Conservation (phyloP, 1,140 invertebrate genomes). For the Trichogramma pretiosum region DNA sequence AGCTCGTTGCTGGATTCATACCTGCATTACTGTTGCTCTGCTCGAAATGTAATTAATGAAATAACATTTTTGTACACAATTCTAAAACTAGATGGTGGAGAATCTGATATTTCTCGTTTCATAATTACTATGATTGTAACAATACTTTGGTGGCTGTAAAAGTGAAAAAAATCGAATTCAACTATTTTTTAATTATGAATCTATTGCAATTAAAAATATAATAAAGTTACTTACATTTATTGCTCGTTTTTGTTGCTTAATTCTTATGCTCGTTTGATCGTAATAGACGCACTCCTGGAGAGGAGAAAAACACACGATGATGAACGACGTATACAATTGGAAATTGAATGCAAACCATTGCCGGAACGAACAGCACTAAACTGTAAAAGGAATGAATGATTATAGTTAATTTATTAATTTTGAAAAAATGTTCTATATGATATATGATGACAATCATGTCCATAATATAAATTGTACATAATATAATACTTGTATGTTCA, state of each 20-base stretch:
- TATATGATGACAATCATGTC: too few species aligned
- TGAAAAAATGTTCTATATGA: slow-evolving; percentile 4
- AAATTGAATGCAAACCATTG: slow-evolving; percentile 8
- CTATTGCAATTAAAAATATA: neutral
- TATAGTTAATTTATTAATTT: neutral
- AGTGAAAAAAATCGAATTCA: neutral
- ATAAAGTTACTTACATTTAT: slow-evolving; percentile 31
- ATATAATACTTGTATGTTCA: too few species aligned
- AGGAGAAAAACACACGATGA: too few species aligned
- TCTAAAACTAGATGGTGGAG: slow-evolving; percentile 35
- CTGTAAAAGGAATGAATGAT: slow-evolving; percentile 46
- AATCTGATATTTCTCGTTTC: slow-evolving; percentile 32
- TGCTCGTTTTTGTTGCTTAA: too few species aligned
- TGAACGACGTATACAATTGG: slow-evolving; percentile 13
- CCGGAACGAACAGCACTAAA: slow-evolving; percentile 57
- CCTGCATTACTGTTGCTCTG: too few species aligned
- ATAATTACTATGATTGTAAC: slow-evolving; percentile 26
- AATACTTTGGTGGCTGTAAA: slow-evolving; percentile 23
- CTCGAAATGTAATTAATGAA: too few species aligned
- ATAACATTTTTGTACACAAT: too few species aligned
- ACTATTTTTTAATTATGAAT: slow-evolving; percentile 10
- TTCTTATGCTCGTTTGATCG: too few species aligned
- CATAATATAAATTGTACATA: too few species aligned
- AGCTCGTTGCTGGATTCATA: too few species aligned
- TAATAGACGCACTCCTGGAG: too few species aligned